These are phyloP conservation scores for Epinephelus cyanopodus DNA, from an alignment of 2,113 vertebrate genomes.

Conservation along the genomic window DNA sequence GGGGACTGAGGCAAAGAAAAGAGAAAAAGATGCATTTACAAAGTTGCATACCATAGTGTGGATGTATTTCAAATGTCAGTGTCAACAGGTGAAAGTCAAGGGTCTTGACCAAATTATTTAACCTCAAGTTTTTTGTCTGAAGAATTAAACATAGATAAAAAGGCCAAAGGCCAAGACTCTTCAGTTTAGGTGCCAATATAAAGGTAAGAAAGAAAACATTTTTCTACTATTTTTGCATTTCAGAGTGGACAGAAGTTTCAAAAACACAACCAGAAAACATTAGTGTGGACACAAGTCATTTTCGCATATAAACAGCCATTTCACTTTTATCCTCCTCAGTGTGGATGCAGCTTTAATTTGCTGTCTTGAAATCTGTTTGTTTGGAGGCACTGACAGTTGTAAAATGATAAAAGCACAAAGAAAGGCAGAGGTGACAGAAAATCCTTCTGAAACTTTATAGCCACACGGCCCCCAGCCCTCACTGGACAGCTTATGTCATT, in stretches of 20 bases:
- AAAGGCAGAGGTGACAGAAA: not conserved
- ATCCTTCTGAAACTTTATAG: not conserved
- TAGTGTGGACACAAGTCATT: not conserved
- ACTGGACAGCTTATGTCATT: not conserved
- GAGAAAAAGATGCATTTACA: not conserved
- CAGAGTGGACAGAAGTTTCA: not conserved
- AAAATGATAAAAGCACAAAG: slow-evolving; percentile 15
- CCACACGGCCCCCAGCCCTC: no score
- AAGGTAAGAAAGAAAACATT: not conserved
- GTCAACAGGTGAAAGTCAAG: no score
- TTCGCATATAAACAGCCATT: not conserved
- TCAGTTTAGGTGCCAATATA: not conserved
- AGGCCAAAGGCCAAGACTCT: not conserved
- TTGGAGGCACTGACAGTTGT: slow-evolving; percentile 7
- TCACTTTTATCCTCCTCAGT: not conserved
- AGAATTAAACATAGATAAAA: not conserved
- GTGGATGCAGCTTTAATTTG: not conserved
- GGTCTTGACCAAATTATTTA: not conserved
- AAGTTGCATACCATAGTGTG: not conserved
- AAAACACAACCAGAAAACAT: not conserved
- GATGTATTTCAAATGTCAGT: no score
- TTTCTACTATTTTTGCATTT: not conserved
- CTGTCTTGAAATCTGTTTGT: not conserved
- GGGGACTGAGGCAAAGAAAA: not conserved
- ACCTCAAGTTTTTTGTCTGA: not conserved